Conservation (phyloP, 2,888 invertebrate species). For the Pyrochroa serraticornis region DNA sequence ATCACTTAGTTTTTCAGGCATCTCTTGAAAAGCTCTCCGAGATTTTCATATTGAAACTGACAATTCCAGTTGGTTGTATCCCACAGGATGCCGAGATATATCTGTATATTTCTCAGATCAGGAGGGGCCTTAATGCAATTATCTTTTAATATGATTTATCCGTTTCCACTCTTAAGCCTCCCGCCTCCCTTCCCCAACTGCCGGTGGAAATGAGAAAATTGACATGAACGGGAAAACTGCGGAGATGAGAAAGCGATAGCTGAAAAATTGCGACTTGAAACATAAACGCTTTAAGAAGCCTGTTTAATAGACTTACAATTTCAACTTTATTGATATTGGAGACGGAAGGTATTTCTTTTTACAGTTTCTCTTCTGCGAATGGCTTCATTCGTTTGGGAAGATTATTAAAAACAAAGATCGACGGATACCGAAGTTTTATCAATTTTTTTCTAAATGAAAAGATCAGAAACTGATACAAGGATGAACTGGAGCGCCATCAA, state of each 20-base stretch:
- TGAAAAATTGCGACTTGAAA: slow-evolving; percentile 39
- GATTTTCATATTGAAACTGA: slow-evolving; percentile 40
- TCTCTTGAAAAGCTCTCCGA: slow-evolving; percentile 25
- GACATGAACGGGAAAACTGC: slow-evolving; percentile 36
- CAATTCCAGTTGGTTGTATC: slow-evolving; percentile 33
- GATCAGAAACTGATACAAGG: too few relatives aligned
- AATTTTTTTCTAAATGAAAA: not conserved
- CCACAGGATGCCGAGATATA: slow-evolving; percentile 37
- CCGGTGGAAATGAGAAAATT: slow-evolving; percentile 42
- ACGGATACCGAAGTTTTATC: slow-evolving; percentile 3
- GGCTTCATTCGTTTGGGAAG: slow-evolving; percentile 30
- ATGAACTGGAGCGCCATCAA: too few relatives aligned
- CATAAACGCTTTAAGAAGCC: slow-evolving; percentile 37
- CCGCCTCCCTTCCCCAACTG: slow-evolving; percentile 9
- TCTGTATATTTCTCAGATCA: slow-evolving; percentile 44
- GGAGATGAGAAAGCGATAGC: slow-evolving; percentile 39
- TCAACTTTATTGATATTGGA: slow-evolving; percentile 40
- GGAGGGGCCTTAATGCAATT: slow-evolving; percentile 45
- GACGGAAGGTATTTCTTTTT: slow-evolving; percentile 36
- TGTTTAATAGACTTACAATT: slow-evolving; percentile 35
- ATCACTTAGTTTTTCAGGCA: slow-evolving; percentile 38
- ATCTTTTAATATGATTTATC: slow-evolving; percentile 46
- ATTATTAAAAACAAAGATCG: slow-evolving; percentile 29
- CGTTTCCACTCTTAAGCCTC: slow-evolving; percentile 32
- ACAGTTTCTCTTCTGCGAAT: slow-evolving; percentile 34